A percentile compares a stretch with the other conserved stretches of the same genome.
These are phyloP conservation scores for Coenobita brevimanus DNA, from an alignment of 1,140 invertebrate genomes.

Conservation along the genomic window DNA sequence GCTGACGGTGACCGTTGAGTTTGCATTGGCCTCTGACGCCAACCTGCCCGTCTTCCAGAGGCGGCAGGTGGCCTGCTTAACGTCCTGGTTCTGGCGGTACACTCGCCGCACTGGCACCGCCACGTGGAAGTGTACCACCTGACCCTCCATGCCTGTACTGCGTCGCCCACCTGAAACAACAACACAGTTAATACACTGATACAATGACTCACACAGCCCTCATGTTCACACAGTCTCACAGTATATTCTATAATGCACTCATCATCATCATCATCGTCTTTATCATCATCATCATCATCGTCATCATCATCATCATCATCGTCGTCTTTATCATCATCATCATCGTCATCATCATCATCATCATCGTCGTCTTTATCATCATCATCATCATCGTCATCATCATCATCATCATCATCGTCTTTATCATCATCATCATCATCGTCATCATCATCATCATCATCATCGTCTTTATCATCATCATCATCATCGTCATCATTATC, in stretches of 20 bases:
- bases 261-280: no score
- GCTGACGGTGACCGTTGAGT: slow-evolving; percentile 39
- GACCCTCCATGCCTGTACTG: slow-evolving; percentile 31
- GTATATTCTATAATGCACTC: neutral
- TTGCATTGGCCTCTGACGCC: slow-evolving; percentile 12
- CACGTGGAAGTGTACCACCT: slow-evolving; percentile 59
- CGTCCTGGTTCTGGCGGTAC: slow-evolving; percentile 41
- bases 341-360: no score
- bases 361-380: no score
- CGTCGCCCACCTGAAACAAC: slow-evolving; percentile 35
- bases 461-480: no score
- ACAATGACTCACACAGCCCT: neutral
- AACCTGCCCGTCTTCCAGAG: slow-evolving; percentile 51
- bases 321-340: no score
- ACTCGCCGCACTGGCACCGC: slow-evolving; percentile 50
- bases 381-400: no score
- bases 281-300: neutral
- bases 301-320: no score
- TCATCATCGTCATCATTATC: no score
- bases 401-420: no score
- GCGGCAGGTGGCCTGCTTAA: slow-evolving; percentile 49
- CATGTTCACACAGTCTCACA: neutral
- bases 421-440: no score
- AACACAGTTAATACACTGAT: neutral
- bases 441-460: no score